These are phyloP conservation scores for Pycnonotus jocosus DNA, from an alignment of 2,113 vertebrate genomes.

Conservation along the genomic window DNA sequence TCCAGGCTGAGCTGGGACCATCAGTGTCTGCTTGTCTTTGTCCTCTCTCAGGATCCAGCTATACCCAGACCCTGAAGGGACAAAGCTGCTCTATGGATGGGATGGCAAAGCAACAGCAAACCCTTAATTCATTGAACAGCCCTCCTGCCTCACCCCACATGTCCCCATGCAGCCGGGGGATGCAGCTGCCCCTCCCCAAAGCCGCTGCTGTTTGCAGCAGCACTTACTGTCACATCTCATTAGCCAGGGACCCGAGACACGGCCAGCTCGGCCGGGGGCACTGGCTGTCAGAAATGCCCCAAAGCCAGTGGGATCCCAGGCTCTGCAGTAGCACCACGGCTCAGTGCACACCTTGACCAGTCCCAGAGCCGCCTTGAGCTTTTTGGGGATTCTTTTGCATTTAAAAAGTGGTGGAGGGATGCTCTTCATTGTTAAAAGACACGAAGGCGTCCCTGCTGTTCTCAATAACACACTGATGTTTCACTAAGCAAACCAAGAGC, in stretches of 20 bases:
- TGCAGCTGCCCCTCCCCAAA: neutral
- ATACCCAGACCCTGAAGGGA: neutral
- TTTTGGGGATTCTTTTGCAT: neutral
- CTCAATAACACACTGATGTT: neutral
- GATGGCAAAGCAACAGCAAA: neutral
- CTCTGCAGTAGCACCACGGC: neutral
- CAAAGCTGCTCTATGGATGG: neutral
- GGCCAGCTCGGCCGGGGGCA: neutral
- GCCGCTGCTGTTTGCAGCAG: neutral
- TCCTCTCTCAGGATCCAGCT: rapidly evolving
- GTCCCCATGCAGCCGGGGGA: rapidly evolving
- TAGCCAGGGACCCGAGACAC: neutral
- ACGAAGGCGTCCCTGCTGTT: neutral
- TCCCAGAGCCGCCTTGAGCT: neutral
- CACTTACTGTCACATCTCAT: slow-evolving; percentile 16
- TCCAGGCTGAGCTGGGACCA: neutral
- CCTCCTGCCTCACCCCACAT: neutral
- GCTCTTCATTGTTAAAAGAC: neutral
- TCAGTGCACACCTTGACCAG: rapidly evolving
- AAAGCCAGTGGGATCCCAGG: neutral
- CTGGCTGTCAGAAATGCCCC: neutral
- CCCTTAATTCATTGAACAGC: neutral
- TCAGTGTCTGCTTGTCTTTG: neutral
- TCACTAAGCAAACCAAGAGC: neutral
- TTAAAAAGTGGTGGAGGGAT: neutral